Conservation (phyloP, 1,140 invertebrate species). For the Aplysia californica region DNA sequence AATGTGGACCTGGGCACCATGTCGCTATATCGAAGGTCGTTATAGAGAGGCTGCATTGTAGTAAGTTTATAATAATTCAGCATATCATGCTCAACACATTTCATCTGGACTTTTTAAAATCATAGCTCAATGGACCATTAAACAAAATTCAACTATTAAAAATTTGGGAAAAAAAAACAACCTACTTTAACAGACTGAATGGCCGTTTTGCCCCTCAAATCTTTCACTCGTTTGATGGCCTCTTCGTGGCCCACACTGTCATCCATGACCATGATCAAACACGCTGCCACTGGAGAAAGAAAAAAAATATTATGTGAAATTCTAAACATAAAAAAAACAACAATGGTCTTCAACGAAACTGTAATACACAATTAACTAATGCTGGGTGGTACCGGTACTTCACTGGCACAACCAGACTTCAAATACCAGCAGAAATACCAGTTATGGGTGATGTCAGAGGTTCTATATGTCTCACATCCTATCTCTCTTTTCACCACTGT, state of each 20-base stretch:
- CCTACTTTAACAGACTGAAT: slow-evolving; percentile 60
- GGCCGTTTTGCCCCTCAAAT: slow-evolving; percentile 50
- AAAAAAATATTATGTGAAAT: neutral
- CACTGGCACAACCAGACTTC: neutral
- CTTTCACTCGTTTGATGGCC: slow-evolving; percentile 47
- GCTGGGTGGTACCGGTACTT: neutral
- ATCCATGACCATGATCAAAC: slow-evolving; percentile 54
- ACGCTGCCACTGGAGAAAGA: slow-evolving; percentile 51
- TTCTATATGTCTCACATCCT: neutral
- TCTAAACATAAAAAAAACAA: neutral
- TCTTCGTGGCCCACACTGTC: slow-evolving; percentile 40
- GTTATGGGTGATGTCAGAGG: no score
- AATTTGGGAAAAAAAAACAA: neutral
- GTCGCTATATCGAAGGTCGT: no score
- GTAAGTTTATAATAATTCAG: no score
- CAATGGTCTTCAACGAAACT: neutral
- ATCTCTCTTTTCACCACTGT: no score
- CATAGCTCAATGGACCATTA: neutral
- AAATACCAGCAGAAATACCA: no score
- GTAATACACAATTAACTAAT: neutral
- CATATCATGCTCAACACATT: no score
- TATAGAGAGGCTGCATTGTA: no score
- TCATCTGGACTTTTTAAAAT: no score
- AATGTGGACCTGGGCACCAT: no score
- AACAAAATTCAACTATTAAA: neutral